These are phyloP conservation scores for Branchipolynoe longqiensis DNA, from an alignment of 2,888 invertebrate species.

Conservation along the genomic window DNA sequence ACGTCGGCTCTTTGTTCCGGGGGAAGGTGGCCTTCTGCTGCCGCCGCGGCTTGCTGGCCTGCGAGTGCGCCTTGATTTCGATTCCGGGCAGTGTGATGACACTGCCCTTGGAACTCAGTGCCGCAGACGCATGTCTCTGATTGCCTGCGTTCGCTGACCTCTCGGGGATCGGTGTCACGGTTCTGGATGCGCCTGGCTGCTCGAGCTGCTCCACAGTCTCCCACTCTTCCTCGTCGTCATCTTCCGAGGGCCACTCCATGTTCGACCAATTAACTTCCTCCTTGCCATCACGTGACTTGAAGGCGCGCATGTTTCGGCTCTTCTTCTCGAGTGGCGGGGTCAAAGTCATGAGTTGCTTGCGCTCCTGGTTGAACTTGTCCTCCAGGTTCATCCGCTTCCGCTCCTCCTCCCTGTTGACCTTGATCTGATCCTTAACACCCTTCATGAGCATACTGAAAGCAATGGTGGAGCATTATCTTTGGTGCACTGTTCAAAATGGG, in stretches of 20 bases:
- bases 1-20: neutral
- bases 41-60: neutral
- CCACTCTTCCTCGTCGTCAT: neutral
- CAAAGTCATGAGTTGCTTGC: constrained; percentile 1
- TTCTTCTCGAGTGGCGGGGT: constrained; percentile 41
- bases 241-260: neutral
- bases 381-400: constrained; percentile 47
- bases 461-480: no score
- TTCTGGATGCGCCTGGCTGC: neutral
- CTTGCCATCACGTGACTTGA: neutral
- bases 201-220: neutral
- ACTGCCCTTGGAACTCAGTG: neutral
- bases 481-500: no score
- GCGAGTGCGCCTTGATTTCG: neutral
- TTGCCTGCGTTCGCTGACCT: neutral
- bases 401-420: constrained; percentile 63
- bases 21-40: neutral
- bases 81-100: neutral
- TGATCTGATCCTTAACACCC: constrained; percentile 67
- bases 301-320: neutral
- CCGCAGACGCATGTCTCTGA: neutral
- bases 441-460: constrained; percentile 63
- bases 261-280: neutral
- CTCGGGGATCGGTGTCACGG: neutral
- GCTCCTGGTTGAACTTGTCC: constrained; percentile 26